phyloP scores from a whole-genome alignment of 2,797 vertebrate species.

The Geotrypetes seraphini region DNA sequence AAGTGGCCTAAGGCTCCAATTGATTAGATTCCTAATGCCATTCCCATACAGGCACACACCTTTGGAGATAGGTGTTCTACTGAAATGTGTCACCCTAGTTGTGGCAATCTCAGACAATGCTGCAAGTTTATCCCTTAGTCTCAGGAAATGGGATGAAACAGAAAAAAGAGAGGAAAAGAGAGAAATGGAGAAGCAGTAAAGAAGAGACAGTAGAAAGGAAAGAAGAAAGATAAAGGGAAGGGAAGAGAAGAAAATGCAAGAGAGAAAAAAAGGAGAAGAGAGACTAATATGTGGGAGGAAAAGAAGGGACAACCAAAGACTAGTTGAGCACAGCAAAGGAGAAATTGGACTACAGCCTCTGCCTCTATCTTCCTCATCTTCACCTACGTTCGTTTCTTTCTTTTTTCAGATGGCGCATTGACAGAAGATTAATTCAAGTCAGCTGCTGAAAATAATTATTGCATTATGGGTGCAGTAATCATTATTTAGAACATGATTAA shows the following conservation, averaged over 20 bases:
- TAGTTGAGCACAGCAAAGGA: too few species aligned
- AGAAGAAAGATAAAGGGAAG: not conserved
- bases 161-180: too few species aligned
- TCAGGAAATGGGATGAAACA: too few species aligned
- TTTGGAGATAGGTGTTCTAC: too few species aligned
- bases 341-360: conserved; percentile 10
- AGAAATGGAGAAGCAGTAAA: not conserved
- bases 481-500: conserved; percentile 97
- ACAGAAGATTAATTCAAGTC: conserved; percentile 89
- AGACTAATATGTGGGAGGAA: too few species aligned
- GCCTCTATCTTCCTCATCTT: conserved; percentile 27
- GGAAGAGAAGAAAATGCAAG: not conserved
- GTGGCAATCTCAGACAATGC: too few species aligned
- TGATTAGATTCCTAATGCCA: too few species aligned
- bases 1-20: too few species aligned
- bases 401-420: conserved; percentile 61
- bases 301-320: too few species aligned
- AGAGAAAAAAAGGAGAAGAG: not conserved
- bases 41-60: too few species aligned
- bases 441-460: conserved; percentile 90
- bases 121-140: too few species aligned
- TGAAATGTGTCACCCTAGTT: too few species aligned
- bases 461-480: conserved; percentile 93
- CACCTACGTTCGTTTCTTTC: conserved; percentile 8
- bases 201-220: not conserved